phyloP scores from a whole-genome alignment of 2,888 invertebrate genomes.

The Acleris sparsana region DNA sequence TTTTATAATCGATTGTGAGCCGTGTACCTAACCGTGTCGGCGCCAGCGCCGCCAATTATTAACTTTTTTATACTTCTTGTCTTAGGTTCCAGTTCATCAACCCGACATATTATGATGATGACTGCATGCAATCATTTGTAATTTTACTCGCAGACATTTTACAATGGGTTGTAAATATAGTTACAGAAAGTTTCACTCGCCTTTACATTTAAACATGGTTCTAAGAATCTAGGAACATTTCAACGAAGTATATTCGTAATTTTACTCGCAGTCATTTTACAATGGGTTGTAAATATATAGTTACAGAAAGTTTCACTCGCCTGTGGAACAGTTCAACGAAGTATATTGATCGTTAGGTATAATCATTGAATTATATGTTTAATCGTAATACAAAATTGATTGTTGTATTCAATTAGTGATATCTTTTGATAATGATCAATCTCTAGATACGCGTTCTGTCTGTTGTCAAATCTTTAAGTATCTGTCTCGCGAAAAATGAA shows the following conservation, averaged over 20 bases:
- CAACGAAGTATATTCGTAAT: neutral
- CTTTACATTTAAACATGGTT: too few species aligned
- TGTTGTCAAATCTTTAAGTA: too few species aligned
- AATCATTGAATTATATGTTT: too few species aligned
- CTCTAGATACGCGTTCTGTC: too few species aligned
- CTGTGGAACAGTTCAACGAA: too few species aligned
- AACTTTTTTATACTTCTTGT: slow-evolving; percentile 13
- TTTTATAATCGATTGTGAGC: neutral
- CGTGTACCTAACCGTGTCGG: neutral
- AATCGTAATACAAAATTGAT: too few species aligned
- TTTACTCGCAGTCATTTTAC: neutral
- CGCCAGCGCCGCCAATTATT: slow-evolving; percentile 3
- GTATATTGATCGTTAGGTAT: too few species aligned
- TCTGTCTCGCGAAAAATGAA: too few species aligned
- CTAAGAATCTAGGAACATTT: too few species aligned
- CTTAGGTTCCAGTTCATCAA: slow-evolving; percentile 21
- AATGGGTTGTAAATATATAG: slow-evolving; percentile 2
- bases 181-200: neutral
- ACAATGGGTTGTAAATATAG: slow-evolving; percentile 1
- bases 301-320: neutral
- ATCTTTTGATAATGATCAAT: too few species aligned
- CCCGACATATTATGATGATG: slow-evolving; percentile 21
- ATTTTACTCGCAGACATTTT: neutral
- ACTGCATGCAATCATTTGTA: slow-evolving; percentile 5
- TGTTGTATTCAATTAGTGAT: too few species aligned